These are phyloP conservation scores for Orthosia gothica DNA, from an alignment of 2,888 invertebrate genomes.

Conservation along the genomic window DNA sequence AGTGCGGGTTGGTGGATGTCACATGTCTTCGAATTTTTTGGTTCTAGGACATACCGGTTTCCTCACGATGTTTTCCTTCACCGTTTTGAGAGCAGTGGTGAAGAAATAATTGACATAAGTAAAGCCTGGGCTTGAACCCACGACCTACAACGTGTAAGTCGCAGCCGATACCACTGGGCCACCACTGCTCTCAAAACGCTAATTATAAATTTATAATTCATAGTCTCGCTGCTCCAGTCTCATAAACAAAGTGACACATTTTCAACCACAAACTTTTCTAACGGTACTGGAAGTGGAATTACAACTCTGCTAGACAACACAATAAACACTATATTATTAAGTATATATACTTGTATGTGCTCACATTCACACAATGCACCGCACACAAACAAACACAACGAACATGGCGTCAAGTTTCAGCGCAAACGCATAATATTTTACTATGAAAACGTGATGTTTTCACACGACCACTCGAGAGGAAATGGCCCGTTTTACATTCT, in stretches of 20 bases:
- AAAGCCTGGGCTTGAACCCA: no score
- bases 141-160: no score
- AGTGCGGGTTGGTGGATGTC: no score
- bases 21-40: no score
- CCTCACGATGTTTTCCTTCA: no score
- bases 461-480: conserved; percentile 56
- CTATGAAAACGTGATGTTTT: conserved; percentile 80
- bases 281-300: conserved; percentile 64
- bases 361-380: conserved; percentile 63
- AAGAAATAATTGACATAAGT: no score
- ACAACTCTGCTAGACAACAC: conserved; percentile 61
- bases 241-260: conserved; percentile 34
- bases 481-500: conserved; percentile 58
- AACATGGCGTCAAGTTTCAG: conserved; percentile 75
- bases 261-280: conserved; percentile 68
- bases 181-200: background rate
- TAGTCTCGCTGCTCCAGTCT: conserved; percentile 1
- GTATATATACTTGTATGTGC: conserved; percentile 29
- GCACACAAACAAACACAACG: conserved; percentile 68
- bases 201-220: conserved; percentile 12
- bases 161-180: no score
- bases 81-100: no score
- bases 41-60: no score
- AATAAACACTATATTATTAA: conserved; percentile 64
- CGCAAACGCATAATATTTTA: conserved; percentile 75